A percentile compares a stretch with the other conserved stretches of the same genome.
These are phyloP conservation scores for Protonemura montana DNA, from an alignment of 2,888 invertebrate species.

Conservation along the genomic window DNA sequence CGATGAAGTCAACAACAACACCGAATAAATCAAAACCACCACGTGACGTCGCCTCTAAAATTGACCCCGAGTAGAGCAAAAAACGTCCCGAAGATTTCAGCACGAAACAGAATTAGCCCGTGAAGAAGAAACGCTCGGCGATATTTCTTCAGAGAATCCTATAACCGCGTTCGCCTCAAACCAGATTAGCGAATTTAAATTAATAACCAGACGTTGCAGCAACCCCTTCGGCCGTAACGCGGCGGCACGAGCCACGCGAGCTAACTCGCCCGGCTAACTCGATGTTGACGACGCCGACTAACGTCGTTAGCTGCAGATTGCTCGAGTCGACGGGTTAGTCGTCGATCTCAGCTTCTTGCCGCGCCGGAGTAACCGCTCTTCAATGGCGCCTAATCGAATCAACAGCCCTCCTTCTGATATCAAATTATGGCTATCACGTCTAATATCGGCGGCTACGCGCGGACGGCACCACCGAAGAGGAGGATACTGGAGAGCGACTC, in stretches of 20 bases:
- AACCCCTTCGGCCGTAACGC: slow-evolving; percentile 32
- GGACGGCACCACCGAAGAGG: neutral
- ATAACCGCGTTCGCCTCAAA: neutral
- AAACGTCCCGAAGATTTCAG: too few species aligned
- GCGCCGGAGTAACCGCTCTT: slow-evolving; percentile 39
- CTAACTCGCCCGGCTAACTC: slow-evolving; percentile 36
- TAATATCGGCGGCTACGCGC: slow-evolving; percentile 56
- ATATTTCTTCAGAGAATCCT: neutral
- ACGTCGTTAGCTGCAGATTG: slow-evolving; percentile 36
- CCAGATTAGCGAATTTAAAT: slow-evolving; percentile 31
- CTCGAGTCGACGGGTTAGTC: slow-evolving; percentile 15
- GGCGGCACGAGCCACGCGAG: slow-evolving; percentile 21
- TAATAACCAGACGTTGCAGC: slow-evolving; percentile 29
- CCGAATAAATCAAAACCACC: neutral
- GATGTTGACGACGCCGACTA: slow-evolving; percentile 26
- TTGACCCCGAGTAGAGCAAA: neutral
- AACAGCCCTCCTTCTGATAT: slow-evolving; percentile 56
- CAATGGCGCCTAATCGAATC: slow-evolving; percentile 57
- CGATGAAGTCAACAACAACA: slow-evolving; percentile 18
- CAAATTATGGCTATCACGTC: slow-evolving; percentile 61
- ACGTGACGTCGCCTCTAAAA: neutral
- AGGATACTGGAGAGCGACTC: slow-evolving; percentile 47
- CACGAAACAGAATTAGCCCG: too few species aligned
- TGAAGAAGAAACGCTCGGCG: neutral
- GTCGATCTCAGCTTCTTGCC: slow-evolving; percentile 1